Base-by-base conservation (phyloP, 2,888 invertebrate species). In the Ochropleura leucogaster region DNA sequence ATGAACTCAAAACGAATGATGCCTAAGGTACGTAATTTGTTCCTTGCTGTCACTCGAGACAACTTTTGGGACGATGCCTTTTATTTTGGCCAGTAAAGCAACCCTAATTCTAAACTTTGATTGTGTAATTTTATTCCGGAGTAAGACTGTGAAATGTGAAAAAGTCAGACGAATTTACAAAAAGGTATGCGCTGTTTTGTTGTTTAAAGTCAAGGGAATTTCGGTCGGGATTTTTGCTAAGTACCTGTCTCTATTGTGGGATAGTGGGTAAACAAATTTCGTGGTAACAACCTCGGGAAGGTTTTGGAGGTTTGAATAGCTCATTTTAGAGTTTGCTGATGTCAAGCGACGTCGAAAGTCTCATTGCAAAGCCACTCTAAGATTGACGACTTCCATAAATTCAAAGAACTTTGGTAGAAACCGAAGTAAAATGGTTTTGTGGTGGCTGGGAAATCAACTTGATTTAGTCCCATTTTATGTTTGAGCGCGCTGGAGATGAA, bases 51-150 rank as follows among this genome's bases (percentile, higher is more conserved):
- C 82, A 83, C 83, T 86, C 63, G 80, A 84, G 83, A 85, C 80
- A 87, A 86, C 79, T 86, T 87, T 86, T 76, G 67, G 71, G 63
- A 70, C 68, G 72, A 79, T 80, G 73, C 79, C 84, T 85, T 90
- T 90, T 87, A 89, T 89, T 87, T 80, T 75, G 70, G 74, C 80
- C 83, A 88, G 89, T 90, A 89, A 89, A 87, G 77, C 83, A 88
- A 89, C 88, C 87, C 83, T 87, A 89, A 89, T 89, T 89, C 86
- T 85, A 83, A 90, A 89, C 89, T 90, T 90, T 89, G 89, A 89
- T 88, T 90, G 88, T 84, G 85, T 86, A 88, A 86, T 86, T 85
- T 88, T 85, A 87, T 87, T 84, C 77, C 81, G 75, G 83, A 85
- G 77, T 86, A 83, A 85, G 83, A 83, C 84, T 85, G 86, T 84